phyloP scores from a whole-genome alignment of 2,113 vertebrate species.

The Natator depressus region DNA sequence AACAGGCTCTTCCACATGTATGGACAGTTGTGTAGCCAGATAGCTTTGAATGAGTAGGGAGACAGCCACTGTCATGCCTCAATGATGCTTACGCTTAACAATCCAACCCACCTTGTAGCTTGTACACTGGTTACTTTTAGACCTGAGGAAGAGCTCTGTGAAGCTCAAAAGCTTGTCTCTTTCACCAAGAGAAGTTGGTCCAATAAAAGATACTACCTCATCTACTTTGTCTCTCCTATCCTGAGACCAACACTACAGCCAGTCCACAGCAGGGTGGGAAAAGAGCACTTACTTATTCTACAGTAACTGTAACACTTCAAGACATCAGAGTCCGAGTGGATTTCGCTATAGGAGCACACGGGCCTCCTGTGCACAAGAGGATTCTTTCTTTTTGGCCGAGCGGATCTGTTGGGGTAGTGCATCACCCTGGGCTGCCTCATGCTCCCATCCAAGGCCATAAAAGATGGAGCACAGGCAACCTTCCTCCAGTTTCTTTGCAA shows the following conservation, averaged over 20 bases:
- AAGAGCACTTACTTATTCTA: not conserved
- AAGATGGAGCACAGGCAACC: not conserved
- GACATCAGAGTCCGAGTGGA: not conserved
- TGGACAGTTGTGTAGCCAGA: not conserved
- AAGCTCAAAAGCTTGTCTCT: not conserved
- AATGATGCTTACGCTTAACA: not conserved
- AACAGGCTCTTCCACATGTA: not conserved
- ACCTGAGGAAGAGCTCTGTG: not conserved
- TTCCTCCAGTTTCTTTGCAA: not conserved
- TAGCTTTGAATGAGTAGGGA: not conserved
- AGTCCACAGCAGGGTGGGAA: not conserved
- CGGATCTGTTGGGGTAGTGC: not conserved
- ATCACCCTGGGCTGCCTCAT: not conserved
- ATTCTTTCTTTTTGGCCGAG: not conserved
- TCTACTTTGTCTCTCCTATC: not conserved
- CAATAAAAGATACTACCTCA: not conserved
- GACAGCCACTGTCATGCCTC: not conserved
- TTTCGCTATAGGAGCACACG: not conserved
- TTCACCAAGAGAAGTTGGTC: not conserved
- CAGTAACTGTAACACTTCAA: not conserved
- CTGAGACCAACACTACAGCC: not conserved
- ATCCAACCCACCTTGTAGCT: not conserved
- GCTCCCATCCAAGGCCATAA: not conserved
- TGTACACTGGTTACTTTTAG: not conserved
- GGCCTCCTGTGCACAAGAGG: not conserved